These are phyloP conservation scores for Tiaroga cobitis DNA, from an alignment of 2,797 vertebrate species.

Conservation along the genomic window DNA sequence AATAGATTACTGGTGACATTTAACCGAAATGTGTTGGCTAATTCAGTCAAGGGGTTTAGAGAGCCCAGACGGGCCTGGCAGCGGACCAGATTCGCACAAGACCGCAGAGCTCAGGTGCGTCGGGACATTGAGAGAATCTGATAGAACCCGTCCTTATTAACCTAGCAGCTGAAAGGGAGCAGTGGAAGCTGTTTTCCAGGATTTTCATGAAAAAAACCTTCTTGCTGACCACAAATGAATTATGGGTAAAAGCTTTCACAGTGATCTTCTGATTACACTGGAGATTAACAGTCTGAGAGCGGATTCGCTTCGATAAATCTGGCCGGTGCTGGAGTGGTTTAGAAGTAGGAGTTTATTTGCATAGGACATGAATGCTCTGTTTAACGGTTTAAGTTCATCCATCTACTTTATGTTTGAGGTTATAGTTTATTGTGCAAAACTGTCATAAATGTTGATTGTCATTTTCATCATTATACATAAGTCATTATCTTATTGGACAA, in stretches of 20 bases:
- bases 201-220: constrained; percentile 8
- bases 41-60: constrained; percentile 46
- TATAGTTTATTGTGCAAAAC: background rate
- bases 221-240: constrained; percentile 20
- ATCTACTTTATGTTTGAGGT: background rate
- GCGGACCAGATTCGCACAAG: constrained; percentile 17
- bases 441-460: background rate
- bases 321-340: background rate
- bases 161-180: constrained; percentile 26
- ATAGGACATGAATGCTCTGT: background rate
- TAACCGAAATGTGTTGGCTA: constrained; percentile 48
- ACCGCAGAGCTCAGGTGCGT: background rate
- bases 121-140: constrained; percentile 30
- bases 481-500: background rate
- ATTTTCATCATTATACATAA: background rate
- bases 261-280: constrained; percentile 27
- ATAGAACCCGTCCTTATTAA: constrained; percentile 29
- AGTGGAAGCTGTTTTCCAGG: constrained; percentile 12
- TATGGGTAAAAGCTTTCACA: constrained; percentile 20
- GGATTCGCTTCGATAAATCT: constrained; percentile 11
- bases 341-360: constrained; percentile 1
- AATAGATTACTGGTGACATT: constrained; percentile 53
- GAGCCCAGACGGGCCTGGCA: constrained; percentile 42
- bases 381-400: background rate
- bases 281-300: constrained; percentile 9